Evolutionary conservation across 2,888 invertebrate species (phyloP).

Genomic region (Drosophila picticornis): DNA sequence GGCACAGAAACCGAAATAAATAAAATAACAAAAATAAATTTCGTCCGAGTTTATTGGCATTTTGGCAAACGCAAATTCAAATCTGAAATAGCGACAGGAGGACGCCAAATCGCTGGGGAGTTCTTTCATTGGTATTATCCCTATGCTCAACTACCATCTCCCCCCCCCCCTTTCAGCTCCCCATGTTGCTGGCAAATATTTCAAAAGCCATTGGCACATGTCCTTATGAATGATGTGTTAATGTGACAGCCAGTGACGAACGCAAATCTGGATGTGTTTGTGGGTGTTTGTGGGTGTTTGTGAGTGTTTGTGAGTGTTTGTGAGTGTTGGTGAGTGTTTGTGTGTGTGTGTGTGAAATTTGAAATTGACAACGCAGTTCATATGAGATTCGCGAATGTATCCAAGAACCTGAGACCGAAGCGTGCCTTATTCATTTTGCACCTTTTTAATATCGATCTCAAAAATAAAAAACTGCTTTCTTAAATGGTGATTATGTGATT

Average conservation of each 20-base stretch:
- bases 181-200: constrained; percentile 52
- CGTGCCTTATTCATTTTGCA: not conserved
- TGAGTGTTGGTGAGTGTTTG: not conserved
- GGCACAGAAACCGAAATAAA: constrained; percentile 57
- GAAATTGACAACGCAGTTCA: constrained; percentile 20
- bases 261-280: not conserved
- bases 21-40: constrained; percentile 61
- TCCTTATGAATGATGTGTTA: constrained; percentile 84
- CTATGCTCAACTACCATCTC: constrained; percentile 1
- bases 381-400: not conserved
- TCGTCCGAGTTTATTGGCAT: constrained; percentile 75
- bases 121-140: constrained; percentile 25
- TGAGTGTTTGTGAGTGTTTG: not conserved
- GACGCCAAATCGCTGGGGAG: constrained; percentile 67
- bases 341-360: constrained; percentile 5
- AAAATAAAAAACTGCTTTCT: not conserved
- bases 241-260: constrained; percentile 76
- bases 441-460: not conserved
- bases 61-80: constrained; percentile 77
- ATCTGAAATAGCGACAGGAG: constrained; percentile 56
- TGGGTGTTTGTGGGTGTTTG: not conserved
- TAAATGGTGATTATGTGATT: no score
- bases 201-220: constrained; percentile 78
- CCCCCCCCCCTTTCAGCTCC: constrained; percentile 22
- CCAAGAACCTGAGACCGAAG: not conserved